Percentiles rank a stretch among this genome's conserved stretches.
phyloP scores from a whole-genome alignment of 2,797 vertebrate genomes.

The Xenops minutus region DNA sequence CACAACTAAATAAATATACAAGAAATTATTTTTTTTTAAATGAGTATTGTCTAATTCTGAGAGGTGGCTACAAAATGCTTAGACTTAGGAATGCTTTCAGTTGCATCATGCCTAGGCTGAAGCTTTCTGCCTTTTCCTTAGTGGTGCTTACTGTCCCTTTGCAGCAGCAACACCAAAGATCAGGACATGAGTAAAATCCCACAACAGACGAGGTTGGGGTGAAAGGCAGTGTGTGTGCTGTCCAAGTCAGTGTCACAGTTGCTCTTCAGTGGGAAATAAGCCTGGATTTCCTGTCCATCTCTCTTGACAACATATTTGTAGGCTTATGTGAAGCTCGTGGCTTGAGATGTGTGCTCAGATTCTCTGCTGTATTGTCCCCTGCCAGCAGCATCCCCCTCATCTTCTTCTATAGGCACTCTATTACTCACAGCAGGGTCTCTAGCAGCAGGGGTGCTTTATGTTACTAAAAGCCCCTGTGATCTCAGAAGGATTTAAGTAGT shows the following conservation, averaged over 20 bases:
- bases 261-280: background rate
- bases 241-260: fast-evolving
- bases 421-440: background rate
- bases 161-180: background rate
- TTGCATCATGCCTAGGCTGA: background rate
- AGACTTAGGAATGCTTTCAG: background rate
- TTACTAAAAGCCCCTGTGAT: background rate
- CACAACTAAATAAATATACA: background rate
- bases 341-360: fast-evolving
- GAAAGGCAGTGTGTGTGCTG: background rate
- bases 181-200: background rate
- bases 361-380: background rate
- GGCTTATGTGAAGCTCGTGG: background rate
- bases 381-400: constrained; percentile 5
- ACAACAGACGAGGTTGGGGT: background rate
- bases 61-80: background rate
- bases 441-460: constrained; percentile 9
- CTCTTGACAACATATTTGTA: background rate
- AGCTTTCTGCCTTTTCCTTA: background rate
- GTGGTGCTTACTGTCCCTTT: background rate
- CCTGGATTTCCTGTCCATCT: background rate
- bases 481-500: background rate
- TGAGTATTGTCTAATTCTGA: background rate
- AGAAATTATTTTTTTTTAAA: background rate
- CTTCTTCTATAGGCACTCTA: background rate